Base-by-base conservation (phyloP, 2,888 invertebrate genomes). In the Ashinkailepas kermadecensis region DNA sequence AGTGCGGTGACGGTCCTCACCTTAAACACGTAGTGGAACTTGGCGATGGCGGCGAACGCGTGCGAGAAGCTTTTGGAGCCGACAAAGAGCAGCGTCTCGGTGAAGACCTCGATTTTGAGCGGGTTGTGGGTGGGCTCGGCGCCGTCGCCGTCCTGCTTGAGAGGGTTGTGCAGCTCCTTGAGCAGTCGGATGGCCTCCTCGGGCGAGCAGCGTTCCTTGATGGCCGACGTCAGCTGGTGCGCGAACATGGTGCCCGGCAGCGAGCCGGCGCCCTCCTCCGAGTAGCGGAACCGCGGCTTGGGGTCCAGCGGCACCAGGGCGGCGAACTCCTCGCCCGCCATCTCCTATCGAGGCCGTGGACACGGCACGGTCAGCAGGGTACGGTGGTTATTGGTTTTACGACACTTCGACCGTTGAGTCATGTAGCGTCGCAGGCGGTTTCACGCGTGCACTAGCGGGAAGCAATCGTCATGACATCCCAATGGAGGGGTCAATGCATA, bases 31-130 rank as follows among this genome's bases (percentile, higher is more conserved):
- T 93, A 92, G 88, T 95, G 94, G 86, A 95, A 99, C 90, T 98
- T 99, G 74, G 97, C 96, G 84, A 99, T 94, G n/a, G 97, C 99
- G 11, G 99, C 97, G 88, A 99, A 98, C 85, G 97, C 96, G 87
- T 99, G 99, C 83, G 97, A 97, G 87, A 99, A 97, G 85, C 98
- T 97, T 88, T 99, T 99, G 81, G 95, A 94, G 64, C 97, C 99
- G 82, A 98, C 90, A 87, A 96, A 94, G 10, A 99, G 90, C 81
- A 99, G 88, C 0, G 96, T 96, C 87, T 97, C 96, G n/a, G 96
- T 95, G 87, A 98, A 98, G 0, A 99, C 95, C 86, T 98, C 97
- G 81, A 99, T 97, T 89, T 97, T 96, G 81, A 97, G 88, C 0
- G 96, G 95, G 89, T 97, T 96, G 88, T 94, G 95, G 7, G 93